phyloP scores from a whole-genome alignment of 2,888 invertebrate genomes.

The Lepidocyrtoides sp. region DNA sequence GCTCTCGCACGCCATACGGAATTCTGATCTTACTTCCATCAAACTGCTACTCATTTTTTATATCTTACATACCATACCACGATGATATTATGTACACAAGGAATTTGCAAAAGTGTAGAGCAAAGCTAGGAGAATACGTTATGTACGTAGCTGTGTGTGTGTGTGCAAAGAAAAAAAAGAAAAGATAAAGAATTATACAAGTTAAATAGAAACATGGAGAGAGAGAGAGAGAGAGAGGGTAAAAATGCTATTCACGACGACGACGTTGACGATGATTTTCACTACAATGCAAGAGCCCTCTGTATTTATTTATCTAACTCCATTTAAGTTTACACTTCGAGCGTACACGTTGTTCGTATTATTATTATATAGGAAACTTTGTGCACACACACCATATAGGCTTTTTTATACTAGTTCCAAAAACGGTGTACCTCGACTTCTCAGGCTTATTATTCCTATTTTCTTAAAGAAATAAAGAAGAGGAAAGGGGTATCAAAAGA shows the following conservation, averaged over 20 bases:
- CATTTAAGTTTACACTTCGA: constrained; percentile 82
- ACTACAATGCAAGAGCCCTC: constrained; percentile 82
- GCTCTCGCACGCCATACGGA: not conserved
- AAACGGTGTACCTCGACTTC: constrained; percentile 46
- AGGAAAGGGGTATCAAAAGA: constrained; percentile 74
- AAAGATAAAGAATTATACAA: constrained; percentile 76
- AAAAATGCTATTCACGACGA: constrained; percentile 69
- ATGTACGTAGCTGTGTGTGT: too few species aligned
- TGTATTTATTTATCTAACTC: constrained; percentile 85
- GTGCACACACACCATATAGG: not conserved
- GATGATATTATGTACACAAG: not conserved
- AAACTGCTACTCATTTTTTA: constrained; percentile 34
- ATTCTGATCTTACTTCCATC: constrained; percentile 18
- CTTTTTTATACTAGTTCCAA: not conserved
- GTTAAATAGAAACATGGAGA: constrained; percentile 80
- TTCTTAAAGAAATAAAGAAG: constrained; percentile 78
- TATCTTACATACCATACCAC: not conserved
- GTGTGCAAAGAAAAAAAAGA: constrained; percentile 4
- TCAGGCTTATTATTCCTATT: constrained; percentile 78
- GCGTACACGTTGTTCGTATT: constrained; percentile 42
- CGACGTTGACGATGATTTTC: constrained; percentile 52
- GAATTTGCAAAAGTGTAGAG: constrained; percentile 39
- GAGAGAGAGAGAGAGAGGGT: constrained; percentile 3
- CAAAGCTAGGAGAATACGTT: not conserved
- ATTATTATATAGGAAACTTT: not conserved